Percentiles rank a stretch among this genome's conserved stretches.
These are phyloP conservation scores for Tinamus guttatus DNA, from an alignment of 2,113 vertebrate species.

Conservation along the genomic window DNA sequence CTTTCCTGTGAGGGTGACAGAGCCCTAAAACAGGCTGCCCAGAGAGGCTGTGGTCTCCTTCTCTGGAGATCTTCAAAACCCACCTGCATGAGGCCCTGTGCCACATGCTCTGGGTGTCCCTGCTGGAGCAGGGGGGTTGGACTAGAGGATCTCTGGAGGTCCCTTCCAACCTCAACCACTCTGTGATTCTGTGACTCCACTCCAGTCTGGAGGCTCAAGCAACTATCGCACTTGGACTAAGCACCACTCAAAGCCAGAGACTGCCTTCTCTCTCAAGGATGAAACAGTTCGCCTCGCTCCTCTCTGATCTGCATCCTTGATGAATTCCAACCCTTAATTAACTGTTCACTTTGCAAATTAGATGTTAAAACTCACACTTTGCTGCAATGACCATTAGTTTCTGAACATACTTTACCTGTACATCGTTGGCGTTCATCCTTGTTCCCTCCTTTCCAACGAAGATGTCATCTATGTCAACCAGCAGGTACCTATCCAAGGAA, in stretches of 20 bases:
- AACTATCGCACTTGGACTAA: neutral
- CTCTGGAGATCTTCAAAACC: too few relatives aligned
- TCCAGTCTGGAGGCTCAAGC: neutral
- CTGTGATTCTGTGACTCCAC: too few relatives aligned
- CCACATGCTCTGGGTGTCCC: too few relatives aligned
- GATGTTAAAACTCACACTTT: neutral
- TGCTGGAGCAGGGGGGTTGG: too few relatives aligned
- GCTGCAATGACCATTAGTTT: neutral
- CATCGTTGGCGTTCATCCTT: slow-evolving; percentile 83
- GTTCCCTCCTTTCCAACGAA: slow-evolving; percentile 86
- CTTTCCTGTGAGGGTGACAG: too few relatives aligned
- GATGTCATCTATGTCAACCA: slow-evolving; percentile 87
- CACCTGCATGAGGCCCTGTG: too few relatives aligned
- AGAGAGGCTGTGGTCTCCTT: too few relatives aligned
- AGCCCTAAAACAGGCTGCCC: too few relatives aligned
- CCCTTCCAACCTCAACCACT: too few relatives aligned
- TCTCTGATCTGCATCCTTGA: neutral
- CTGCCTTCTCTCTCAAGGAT: neutral
- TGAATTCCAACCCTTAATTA: neutral
- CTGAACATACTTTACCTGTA: slow-evolving; percentile 76
- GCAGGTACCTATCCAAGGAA: slow-evolving; percentile 83
- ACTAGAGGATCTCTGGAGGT: too few relatives aligned
- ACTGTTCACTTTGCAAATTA: neutral
- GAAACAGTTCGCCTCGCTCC: neutral
- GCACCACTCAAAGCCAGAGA: neutral